Evolutionary conservation across 2,888 invertebrate genomes (phyloP).

Genomic region (Pristionchus entomophagus): DNA sequence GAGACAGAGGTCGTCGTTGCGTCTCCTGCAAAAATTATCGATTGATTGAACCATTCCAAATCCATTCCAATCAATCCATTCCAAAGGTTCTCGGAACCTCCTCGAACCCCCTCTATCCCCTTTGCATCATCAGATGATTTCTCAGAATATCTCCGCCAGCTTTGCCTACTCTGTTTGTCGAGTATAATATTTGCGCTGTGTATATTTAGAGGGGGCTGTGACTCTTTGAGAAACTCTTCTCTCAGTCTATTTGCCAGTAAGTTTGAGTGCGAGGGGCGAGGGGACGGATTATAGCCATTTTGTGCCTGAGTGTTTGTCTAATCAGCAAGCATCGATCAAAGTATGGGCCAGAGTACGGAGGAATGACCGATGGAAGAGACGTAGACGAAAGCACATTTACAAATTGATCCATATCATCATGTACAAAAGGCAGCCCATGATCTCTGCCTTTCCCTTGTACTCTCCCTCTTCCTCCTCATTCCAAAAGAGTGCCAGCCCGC

Average conservation of each 20-base stretch:
- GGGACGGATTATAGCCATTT: constrained; percentile 10
- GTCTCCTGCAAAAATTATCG: constrained; percentile 63
- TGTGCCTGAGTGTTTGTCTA: neutral
- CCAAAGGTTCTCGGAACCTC: neutral
- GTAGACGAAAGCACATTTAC: no score
- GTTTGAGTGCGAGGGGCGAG: neutral
- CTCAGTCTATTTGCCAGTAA: neutral
- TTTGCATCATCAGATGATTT: constrained; percentile 26
- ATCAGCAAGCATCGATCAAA: neutral
- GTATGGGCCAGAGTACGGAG: neutral
- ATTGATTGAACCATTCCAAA: neutral
- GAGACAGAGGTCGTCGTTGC: constrained; percentile 74
- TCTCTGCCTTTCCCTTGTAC: neutral
- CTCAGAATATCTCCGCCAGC: constrained; percentile 1
- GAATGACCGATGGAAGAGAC: neutral
- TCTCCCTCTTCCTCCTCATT: constrained; percentile 33
- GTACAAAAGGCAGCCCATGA: no score
- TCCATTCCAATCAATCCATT: no score
- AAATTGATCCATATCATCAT: no score
- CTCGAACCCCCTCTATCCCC: neutral
- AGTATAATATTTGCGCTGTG: constrained; percentile 20
- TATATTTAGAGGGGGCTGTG: neutral
- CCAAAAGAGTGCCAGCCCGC: neutral
- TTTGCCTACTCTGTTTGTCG: constrained; percentile 19
- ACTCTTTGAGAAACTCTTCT: neutral